Conservation (phyloP, 1,140 invertebrate genomes). For the Drosophila trapezifrons region DNA sequence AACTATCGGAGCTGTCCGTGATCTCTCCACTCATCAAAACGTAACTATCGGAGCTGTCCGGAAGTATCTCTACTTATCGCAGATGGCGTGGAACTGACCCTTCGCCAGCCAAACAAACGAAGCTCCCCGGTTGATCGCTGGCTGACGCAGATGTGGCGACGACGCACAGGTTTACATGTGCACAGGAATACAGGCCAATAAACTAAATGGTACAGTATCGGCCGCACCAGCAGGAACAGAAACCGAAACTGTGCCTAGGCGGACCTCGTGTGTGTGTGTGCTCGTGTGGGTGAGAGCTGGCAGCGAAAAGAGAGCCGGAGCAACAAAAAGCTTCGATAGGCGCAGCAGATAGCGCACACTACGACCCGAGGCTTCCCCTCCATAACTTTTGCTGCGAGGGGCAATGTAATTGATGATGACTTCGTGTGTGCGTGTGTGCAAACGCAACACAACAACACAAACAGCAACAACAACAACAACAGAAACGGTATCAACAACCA, state of each 20-base stretch:
- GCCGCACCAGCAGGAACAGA: conserved; percentile 13
- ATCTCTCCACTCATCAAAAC: too few relatives aligned
- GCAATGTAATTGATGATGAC: conserved; percentile 51
- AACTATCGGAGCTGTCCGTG: too few relatives aligned
- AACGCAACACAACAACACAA: conserved; percentile 23
- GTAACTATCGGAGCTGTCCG: neutral
- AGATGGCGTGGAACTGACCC: conserved; percentile 14
- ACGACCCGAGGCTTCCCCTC: conserved; percentile 27
- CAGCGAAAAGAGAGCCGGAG: conserved; percentile 29
- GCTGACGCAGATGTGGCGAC: conserved; percentile 14
- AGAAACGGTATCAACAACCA: conserved; percentile 27
- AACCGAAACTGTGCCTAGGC: conserved; percentile 38
- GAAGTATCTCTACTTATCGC: conserved; percentile 2
- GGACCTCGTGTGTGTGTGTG: conserved; percentile 17
- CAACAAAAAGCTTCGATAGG: conserved; percentile 53
- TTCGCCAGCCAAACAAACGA: conserved; percentile 1
- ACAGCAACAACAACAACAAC: conserved; percentile 12
- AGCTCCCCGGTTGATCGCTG: conserved; percentile 5
- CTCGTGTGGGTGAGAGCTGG: conserved; percentile 25
- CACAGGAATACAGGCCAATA: conserved; percentile 39
- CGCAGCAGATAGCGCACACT: conserved; percentile 54
- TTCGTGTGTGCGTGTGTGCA: conserved; percentile 27
- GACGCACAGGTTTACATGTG: conserved; percentile 13
- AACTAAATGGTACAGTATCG: conserved; percentile 56
- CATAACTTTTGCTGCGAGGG: conserved; percentile 14